A percentile compares a stretch with the other conserved stretches of the same genome.
Conservation (phyloP, 2,797 vertebrate genomes). For the Huso huso region DNA sequence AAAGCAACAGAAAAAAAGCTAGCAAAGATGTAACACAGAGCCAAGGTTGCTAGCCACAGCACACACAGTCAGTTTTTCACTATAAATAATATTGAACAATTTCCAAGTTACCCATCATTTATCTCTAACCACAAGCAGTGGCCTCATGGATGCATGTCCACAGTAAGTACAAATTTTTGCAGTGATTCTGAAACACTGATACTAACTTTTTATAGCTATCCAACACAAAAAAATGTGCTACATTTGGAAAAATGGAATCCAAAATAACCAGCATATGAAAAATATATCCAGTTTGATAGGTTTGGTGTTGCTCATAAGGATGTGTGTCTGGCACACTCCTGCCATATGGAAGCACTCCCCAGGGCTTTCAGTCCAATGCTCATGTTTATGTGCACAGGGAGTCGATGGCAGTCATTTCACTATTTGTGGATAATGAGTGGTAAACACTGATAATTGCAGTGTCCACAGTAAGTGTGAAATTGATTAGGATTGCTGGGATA, state of each 20-base stretch:
- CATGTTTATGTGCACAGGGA: conserved; percentile 10
- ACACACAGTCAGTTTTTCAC: background rate
- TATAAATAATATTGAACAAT: background rate
- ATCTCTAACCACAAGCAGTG: background rate
- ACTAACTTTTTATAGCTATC: no score
- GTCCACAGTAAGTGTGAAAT: conserved; percentile 30
- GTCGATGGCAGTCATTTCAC: conserved; percentile 11
- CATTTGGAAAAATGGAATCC: no score
- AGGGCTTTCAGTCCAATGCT: conserved; percentile 12
- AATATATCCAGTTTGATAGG: background rate
- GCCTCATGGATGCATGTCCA: no score
- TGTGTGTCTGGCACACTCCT: background rate
- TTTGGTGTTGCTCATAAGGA: background rate
- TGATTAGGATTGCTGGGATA: conserved; percentile 32
- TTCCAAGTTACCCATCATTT: no score
- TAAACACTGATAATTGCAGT: conserved; percentile 29
- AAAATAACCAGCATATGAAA: no score
- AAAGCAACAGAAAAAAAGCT: background rate
- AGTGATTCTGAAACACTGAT: no score
- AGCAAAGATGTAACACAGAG: background rate
- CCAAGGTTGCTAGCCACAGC: no score
- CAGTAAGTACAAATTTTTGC: background rate
- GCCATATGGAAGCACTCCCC: conserved; percentile 12
- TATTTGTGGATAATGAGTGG: conserved; percentile 22
- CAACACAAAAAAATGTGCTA: no score